These are phyloP conservation scores for Nannoperca obscura DNA, from an alignment of 2,797 vertebrate genomes.

Conservation along the genomic window DNA sequence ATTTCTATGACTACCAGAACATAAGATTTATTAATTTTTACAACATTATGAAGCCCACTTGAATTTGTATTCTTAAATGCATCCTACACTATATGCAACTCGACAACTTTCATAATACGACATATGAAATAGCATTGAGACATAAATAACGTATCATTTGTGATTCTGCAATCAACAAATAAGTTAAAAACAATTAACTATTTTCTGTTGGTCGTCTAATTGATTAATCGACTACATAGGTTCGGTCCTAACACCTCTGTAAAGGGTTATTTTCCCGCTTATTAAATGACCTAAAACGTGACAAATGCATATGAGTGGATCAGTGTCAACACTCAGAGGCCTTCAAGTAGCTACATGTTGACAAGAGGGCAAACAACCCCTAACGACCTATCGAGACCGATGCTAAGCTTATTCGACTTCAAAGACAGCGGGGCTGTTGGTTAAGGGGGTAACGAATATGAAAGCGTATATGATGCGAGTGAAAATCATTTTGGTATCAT, in stretches of 20 bases:
- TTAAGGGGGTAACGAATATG: accelerated
- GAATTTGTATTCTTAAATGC: background rate
- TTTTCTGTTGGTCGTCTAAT: background rate
- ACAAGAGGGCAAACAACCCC: slow-evolving; percentile 28
- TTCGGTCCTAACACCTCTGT: accelerated
- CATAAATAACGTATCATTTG: background rate
- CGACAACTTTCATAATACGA: background rate
- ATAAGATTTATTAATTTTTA: background rate
- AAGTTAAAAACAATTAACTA: background rate
- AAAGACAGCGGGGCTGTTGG: background rate
- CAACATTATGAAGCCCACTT: background rate
- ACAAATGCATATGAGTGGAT: background rate
- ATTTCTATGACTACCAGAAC: background rate
- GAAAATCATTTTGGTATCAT: background rate
- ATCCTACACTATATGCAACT: background rate
- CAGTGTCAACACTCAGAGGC: slow-evolving; percentile 50
- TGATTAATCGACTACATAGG: background rate
- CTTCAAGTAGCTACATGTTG: slow-evolving; percentile 34
- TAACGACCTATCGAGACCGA: background rate
- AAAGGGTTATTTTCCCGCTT: accelerated
- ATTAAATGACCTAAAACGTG: background rate
- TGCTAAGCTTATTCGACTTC: background rate
- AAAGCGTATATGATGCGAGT: accelerated
- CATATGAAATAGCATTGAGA: background rate
- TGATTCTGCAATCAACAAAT: too few species aligned